phyloP scores from a whole-genome alignment of 2,113 vertebrate species.

The Paracanthobrama guichenoti region DNA sequence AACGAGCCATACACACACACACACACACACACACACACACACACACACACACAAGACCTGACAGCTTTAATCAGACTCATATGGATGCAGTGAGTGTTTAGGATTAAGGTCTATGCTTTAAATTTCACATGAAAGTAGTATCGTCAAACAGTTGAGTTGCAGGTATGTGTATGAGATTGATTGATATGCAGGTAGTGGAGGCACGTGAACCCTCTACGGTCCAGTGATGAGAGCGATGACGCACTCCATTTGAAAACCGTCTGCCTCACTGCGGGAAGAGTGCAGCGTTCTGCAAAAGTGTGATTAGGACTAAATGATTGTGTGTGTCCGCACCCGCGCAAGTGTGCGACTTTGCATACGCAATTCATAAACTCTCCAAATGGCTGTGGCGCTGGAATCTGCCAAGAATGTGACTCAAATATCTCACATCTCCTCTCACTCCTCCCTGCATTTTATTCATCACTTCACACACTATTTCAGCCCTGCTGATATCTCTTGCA shows the following conservation, averaged over 20 bases:
- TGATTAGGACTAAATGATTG: slow-evolving; percentile 36
- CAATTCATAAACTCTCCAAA: slow-evolving; percentile 69
- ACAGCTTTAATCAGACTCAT: not conserved
- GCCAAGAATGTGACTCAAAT: slow-evolving; percentile 74
- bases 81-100: not conserved
- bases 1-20: no score
- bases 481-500: slow-evolving; percentile 54
- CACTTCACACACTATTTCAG: slow-evolving; percentile 33
- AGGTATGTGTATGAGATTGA: not conserved
- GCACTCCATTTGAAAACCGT: slow-evolving; percentile 53
- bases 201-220: slow-evolving; percentile 51
- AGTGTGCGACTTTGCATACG: slow-evolving; percentile 36
- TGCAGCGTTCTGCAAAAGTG: slow-evolving; percentile 33
- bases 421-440: slow-evolving; percentile 68
- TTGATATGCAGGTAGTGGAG: not conserved
- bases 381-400: slow-evolving; percentile 62
- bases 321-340: slow-evolving; percentile 46
- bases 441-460: slow-evolving; percentile 44
- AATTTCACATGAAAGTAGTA: not conserved
- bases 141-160: not conserved
- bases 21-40: no score
- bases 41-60: not conserved
- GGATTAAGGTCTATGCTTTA: not conserved
- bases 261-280: slow-evolving; percentile 46
- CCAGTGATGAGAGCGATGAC: slow-evolving; percentile 53